phyloP scores from a whole-genome alignment of 1,140 invertebrate genomes.

The Polypedilum pembai region DNA sequence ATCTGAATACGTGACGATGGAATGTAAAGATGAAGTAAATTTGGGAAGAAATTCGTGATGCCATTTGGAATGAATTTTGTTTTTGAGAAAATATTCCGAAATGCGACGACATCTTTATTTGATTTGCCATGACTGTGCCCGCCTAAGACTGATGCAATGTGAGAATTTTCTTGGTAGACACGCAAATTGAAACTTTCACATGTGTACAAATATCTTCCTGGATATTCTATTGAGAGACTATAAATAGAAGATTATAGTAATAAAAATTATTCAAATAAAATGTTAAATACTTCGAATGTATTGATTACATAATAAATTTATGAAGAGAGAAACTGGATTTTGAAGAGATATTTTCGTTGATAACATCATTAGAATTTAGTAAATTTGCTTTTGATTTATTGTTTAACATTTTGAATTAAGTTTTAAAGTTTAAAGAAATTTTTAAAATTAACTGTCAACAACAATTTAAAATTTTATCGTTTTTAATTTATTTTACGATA shows the following conservation, averaged over 20 bases:
- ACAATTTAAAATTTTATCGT: too few species aligned
- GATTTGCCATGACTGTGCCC: neutral
- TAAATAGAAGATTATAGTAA: neutral
- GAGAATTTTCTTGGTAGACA: neutral
- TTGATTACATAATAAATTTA: too few species aligned
- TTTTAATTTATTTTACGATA: too few species aligned
- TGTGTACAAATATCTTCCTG: neutral
- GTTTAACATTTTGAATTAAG: too few species aligned
- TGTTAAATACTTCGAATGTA: too few species aligned
- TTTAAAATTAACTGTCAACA: too few species aligned
- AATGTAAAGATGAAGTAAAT: neutral
- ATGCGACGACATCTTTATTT: neutral
- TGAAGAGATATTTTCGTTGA: too few species aligned
- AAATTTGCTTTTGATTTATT: too few species aligned
- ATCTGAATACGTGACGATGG: neutral
- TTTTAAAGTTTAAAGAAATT: too few species aligned
- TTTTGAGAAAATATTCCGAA: neutral
- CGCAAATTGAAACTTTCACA: neutral
- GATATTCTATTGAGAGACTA: neutral
- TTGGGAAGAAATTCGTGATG: neutral
- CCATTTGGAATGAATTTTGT: neutral
- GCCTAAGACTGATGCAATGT: neutral
- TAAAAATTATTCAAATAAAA: too few species aligned
- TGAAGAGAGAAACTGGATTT: too few species aligned
- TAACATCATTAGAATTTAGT: too few species aligned